Evolutionary conservation across 2,797 vertebrate species (phyloP).

Genomic region (Poecilia gillii): DNA sequence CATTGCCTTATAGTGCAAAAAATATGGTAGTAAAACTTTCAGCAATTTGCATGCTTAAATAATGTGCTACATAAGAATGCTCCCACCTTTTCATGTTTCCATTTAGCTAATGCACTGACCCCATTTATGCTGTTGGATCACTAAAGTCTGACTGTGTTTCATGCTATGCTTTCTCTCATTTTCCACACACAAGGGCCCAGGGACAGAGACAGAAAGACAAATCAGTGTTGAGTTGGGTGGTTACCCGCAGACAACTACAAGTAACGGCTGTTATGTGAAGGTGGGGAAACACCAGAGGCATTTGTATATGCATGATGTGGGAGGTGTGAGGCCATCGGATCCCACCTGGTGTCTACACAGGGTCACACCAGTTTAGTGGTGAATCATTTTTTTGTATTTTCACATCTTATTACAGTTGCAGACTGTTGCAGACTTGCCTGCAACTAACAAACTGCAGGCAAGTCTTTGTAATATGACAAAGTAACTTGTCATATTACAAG

Average conservation of each 20-base stretch:
- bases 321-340: no score
- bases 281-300: background rate
- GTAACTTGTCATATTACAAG: no score
- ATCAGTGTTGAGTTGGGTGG: background rate
- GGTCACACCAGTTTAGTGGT: no score
- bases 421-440: no score
- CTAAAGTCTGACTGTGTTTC: slow-evolving; percentile 4
- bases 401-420: no score
- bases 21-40: no score
- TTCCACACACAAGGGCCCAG: background rate
- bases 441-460: no score
- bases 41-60: background rate
- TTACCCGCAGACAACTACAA: background rate
- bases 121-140: slow-evolving; percentile 28
- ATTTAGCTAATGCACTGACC: slow-evolving; percentile 3
- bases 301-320: background rate
- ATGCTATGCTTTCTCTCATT: background rate
- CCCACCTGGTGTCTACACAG: no score
- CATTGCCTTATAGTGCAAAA: no score
- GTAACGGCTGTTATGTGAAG: background rate
- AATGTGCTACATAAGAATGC: background rate
- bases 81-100: slow-evolving; percentile 4
- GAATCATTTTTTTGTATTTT: no score
- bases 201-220: background rate
- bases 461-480: no score